Evolutionary conservation across 2,113 vertebrate species (phyloP).

Genomic region (Malurus elegans): DNA sequence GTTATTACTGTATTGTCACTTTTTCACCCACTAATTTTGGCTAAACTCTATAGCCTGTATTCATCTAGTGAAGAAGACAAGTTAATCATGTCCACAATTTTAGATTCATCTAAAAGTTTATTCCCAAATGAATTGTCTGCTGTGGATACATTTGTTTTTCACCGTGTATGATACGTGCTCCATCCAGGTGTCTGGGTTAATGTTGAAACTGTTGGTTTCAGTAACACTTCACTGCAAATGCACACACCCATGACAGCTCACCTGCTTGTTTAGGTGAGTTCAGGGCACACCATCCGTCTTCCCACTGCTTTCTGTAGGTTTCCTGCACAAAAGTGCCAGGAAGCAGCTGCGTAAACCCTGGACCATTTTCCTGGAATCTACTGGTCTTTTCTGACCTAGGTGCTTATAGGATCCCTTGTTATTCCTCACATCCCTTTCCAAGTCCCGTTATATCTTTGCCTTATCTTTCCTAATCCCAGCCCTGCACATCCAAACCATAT

Average conservation of each 20-base stretch:
- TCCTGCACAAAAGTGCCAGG: background rate
- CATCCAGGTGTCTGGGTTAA: background rate
- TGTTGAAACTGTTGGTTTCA: background rate
- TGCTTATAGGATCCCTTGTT: background rate
- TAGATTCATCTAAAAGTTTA: background rate
- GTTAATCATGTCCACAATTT: background rate
- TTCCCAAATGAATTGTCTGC: background rate
- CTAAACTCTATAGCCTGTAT: background rate
- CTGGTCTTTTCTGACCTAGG: background rate
- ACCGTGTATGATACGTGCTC: no score
- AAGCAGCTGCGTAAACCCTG: background rate
- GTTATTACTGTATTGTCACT: background rate
- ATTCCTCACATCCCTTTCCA: background rate
- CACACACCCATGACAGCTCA: background rate
- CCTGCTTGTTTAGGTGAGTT: background rate
- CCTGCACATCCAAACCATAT: background rate
- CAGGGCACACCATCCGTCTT: background rate
- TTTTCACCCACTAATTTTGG: background rate
- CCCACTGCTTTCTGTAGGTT: background rate
- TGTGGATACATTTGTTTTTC: background rate
- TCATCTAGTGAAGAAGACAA: background rate
- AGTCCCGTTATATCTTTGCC: rapidly evolving
- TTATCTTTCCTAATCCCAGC: background rate
- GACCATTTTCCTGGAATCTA: background rate
- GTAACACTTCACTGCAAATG: background rate